Conservation (phyloP, 2,113 vertebrate genomes). For the Gadus macrocephalus region DNA sequence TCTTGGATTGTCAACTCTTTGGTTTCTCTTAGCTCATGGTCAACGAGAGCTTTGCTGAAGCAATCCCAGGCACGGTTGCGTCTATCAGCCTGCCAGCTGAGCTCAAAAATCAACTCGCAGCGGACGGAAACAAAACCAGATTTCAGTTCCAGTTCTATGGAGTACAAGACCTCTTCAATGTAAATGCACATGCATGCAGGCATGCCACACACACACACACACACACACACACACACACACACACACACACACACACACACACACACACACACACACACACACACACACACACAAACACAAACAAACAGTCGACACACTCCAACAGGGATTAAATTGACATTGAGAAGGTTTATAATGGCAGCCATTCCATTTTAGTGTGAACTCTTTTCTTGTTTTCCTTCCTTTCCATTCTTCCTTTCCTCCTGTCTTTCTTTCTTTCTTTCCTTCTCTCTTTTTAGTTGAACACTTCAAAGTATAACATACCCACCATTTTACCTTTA, state of each 20-base stretch:
- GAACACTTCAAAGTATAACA: too few relatives aligned
- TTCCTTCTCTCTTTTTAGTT: too few relatives aligned
- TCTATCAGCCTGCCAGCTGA: slow-evolving; percentile 77
- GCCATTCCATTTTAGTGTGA: too few relatives aligned
- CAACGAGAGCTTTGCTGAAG: slow-evolving; percentile 50
- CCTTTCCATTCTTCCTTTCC: background rate
- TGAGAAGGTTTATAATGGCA: too few relatives aligned
- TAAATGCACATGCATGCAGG: slow-evolving; percentile 44
- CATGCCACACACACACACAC: too few relatives aligned
- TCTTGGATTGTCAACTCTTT: background rate
- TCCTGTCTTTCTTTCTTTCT: background rate
- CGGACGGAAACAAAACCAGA: slow-evolving; percentile 49
- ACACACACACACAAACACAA: too few relatives aligned
- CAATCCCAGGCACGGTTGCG: slow-evolving; percentile 49
- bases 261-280: too few relatives aligned
- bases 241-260: too few relatives aligned
- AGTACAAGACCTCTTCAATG: slow-evolving; percentile 76
- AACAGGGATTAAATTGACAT: too few relatives aligned
- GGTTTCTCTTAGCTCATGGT: slow-evolving; percentile 67
- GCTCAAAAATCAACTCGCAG: slow-evolving; percentile 58
- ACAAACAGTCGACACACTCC: too few relatives aligned
- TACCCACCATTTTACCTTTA: too few relatives aligned
- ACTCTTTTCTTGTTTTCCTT: background rate
- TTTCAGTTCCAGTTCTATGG: slow-evolving; percentile 88
- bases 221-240: too few relatives aligned